Conservation (phyloP, 2,113 vertebrate genomes). For the Lota lota region DNA sequence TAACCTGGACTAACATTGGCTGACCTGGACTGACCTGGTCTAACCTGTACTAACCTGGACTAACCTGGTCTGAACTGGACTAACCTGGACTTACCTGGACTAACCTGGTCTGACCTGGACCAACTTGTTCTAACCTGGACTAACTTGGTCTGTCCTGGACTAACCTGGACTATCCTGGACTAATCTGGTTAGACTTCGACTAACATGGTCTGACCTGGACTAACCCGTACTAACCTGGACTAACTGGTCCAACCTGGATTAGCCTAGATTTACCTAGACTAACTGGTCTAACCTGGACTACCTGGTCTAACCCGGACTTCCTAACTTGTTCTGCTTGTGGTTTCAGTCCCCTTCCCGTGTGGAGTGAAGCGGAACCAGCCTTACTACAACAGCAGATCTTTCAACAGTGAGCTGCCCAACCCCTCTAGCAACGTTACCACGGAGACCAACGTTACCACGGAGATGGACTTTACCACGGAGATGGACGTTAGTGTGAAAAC, state of each 20-base stretch:
- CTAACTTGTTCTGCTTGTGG: not conserved
- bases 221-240: no score
- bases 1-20: not conserved
- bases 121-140: not conserved
- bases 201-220: no score
- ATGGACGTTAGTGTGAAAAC: not conserved
- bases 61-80: not conserved
- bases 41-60: not conserved
- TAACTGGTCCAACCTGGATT: no score
- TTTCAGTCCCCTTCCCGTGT: conserved; percentile 49
- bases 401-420: not conserved
- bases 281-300: not conserved
- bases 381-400: conserved; percentile 12
- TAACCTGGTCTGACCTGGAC: not conserved
- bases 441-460: not conserved
- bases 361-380: conserved; percentile 25
- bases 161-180: no score
- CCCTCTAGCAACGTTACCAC: not conserved
- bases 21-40: not conserved
- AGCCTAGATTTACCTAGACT: not conserved
- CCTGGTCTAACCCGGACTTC: no score
- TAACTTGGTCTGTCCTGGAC: not conserved
- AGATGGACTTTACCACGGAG: not conserved
- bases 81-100: not conserved
- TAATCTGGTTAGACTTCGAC: no score